Evolutionary conservation across 2,797 vertebrate genomes (phyloP), one percentile per base, ranked within the genome.

Genomic region (Sebastes hopkinsi): DNA sequence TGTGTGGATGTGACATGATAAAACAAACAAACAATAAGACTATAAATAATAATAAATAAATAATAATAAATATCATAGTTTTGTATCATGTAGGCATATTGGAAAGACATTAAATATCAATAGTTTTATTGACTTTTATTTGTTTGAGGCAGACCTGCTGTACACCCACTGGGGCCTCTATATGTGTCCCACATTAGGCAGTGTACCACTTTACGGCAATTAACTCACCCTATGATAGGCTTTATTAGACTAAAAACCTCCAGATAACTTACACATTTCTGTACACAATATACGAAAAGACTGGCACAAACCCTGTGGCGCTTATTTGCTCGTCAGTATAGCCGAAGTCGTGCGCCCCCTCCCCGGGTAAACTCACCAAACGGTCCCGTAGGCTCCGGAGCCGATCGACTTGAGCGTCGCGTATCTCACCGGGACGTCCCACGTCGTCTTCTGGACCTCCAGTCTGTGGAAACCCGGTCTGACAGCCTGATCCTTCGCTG

Each of bases 321-420:
- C 14, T 18, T 38, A 38, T 38, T 59, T 54, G 10, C 27, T 55
- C 3, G 9, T 30, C 32, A 16, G 38, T 30, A 1, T 8, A 1
- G 5, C 55, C 0, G 30, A 2, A 3, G 14, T 25, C 8, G 27
- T 6, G n/a, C 5, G 11, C 23, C 3, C 20, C 3, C 25, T 38
- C 6, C 30, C 55, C 38, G 32, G 38, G 20, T 64, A 14, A 77
- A 91, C 96, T 95, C 84, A 97, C 96, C 96, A 97, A 0, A 97
- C 96, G 2, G 95, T 97, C 34, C 96, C 96, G 86, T 97, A 97
- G 1, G 96, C 96, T 52, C 96, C 96, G 25, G 96, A 95, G 8
- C 96, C 96, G 5, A 97, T 66, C 1, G 95, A n/a, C 20, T 72
- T 88, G 75, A 97, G 92, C n/a, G 89, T 34, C 9, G 78, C 72